A percentile compares a stretch with the other conserved stretches of the same genome.
phyloP scores from a whole-genome alignment of 92 coral and sea anemone species.

The Actinostola sp. region DNA sequence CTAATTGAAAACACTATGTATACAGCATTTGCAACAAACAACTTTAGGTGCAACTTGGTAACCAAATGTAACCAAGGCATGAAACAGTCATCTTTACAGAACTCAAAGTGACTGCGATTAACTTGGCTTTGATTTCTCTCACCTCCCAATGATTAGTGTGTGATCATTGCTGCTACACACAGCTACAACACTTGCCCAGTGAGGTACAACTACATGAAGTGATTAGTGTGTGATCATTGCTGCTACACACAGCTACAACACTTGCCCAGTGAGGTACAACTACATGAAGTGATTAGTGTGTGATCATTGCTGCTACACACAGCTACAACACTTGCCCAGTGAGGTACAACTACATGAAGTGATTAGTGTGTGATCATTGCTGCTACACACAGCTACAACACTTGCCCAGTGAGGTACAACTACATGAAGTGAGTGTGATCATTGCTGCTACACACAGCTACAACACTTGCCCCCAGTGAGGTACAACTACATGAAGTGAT shows the following conservation, averaged over 20 bases:
- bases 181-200: slow-evolving; percentile 61
- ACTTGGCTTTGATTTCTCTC: slow-evolving; percentile 60
- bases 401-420: slow-evolving; percentile 55
- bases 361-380: slow-evolving; percentile 59
- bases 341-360: slow-evolving; percentile 11
- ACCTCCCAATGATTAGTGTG: slow-evolving; percentile 78
- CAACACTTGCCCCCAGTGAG: too few relatives aligned
- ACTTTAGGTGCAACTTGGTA: too few relatives aligned
- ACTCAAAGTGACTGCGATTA: slow-evolving; percentile 55
- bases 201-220: slow-evolving; percentile 12
- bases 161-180: slow-evolving; percentile 27
- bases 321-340: slow-evolving; percentile 51
- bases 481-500: too few relatives aligned
- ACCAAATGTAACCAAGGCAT: slow-evolving; percentile 70
- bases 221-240: not conserved
- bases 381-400: slow-evolving; percentile 34
- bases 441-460: too few relatives aligned
- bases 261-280: slow-evolving; percentile 51
- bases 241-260: slow-evolving; percentile 20
- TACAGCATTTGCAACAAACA: too few relatives aligned
- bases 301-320: slow-evolving; percentile 14
- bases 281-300: slow-evolving; percentile 56
- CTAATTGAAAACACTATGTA: not conserved
- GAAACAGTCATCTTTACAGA: slow-evolving; percentile 54
- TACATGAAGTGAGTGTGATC: not conserved